Percentiles rank a stretch among this genome's conserved stretches.
phyloP scores from a whole-genome alignment of 2,113 vertebrate genomes.

The Onychorhynchus coronatus region DNA sequence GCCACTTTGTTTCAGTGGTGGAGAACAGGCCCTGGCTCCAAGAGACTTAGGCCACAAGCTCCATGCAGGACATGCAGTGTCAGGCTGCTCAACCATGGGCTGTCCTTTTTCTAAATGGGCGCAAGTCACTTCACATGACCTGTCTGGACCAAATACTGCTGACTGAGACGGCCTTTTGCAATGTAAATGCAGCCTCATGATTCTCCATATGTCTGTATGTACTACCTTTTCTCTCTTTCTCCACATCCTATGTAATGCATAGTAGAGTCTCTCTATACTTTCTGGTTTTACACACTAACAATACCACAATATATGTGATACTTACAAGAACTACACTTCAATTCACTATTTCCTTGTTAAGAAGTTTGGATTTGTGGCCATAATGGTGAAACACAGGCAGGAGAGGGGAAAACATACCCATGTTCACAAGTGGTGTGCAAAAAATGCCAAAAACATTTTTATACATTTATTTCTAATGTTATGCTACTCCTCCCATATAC shows the following conservation, averaged over 20 bases:
- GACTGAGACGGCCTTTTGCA: neutral
- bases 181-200: neutral
- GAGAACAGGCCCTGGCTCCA: neutral
- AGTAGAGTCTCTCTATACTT: neutral
- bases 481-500: neutral
- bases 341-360: neutral
- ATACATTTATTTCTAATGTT: neutral
- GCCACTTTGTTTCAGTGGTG: neutral
- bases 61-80: fast-evolving
- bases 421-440: neutral
- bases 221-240: neutral
- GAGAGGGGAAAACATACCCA: neutral
- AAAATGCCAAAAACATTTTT: neutral
- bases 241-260: neutral
- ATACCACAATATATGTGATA: neutral
- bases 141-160: neutral
- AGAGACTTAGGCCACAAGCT: neutral
- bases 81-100: neutral
- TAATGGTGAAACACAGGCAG: neutral
- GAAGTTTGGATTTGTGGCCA: neutral
- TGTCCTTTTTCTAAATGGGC: neutral
- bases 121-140: neutral
- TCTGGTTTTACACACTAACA: neutral
- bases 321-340: neutral
- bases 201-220: no score